A percentile compares a stretch with the other conserved stretches of the same genome.
phyloP scores from a whole-genome alignment of 2,797 vertebrate genomes.

The Australoheros facetus region DNA sequence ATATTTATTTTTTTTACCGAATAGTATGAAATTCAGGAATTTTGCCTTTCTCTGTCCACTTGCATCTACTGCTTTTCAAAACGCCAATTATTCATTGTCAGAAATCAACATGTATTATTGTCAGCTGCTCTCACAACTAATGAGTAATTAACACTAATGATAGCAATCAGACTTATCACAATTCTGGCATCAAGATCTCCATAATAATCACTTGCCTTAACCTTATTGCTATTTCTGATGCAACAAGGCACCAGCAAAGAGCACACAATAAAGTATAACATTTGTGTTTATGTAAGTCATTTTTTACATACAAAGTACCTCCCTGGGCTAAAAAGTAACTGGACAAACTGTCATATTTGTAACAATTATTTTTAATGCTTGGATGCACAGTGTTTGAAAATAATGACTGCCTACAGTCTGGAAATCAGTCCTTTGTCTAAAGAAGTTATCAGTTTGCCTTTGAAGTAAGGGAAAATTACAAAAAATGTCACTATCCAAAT shows the following conservation, averaged over 20 bases:
- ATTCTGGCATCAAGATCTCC: conserved; percentile 29
- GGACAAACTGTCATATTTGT: not conserved
- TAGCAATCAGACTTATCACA: conserved; percentile 47
- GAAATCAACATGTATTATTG: conserved; percentile 45
- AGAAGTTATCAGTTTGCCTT: not conserved
- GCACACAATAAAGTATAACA: not conserved
- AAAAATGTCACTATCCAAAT: no score
- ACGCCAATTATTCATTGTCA: conserved; percentile 31
- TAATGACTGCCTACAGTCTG: not conserved
- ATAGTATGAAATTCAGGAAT: not conserved
- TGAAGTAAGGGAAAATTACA: no score
- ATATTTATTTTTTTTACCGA: not conserved
- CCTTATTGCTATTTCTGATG: conserved; percentile 1
- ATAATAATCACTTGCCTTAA: conserved; percentile 40
- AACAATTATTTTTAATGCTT: not conserved
- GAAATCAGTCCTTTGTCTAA: not conserved
- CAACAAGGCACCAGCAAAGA: not conserved
- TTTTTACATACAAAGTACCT: not conserved
- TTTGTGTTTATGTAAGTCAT: not conserved
- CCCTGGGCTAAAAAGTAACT: not conserved
- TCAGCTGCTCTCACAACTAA: conserved; percentile 54
- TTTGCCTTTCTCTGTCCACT: not conserved
- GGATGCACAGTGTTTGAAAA: not conserved
- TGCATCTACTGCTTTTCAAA: conserved; percentile 12
- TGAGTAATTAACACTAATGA: conserved; percentile 56